Evolutionary conservation across 2,797 vertebrate species (phyloP), one percentile per base, ranked within the genome.

Genomic region (Chelmon rostratus): DNA sequence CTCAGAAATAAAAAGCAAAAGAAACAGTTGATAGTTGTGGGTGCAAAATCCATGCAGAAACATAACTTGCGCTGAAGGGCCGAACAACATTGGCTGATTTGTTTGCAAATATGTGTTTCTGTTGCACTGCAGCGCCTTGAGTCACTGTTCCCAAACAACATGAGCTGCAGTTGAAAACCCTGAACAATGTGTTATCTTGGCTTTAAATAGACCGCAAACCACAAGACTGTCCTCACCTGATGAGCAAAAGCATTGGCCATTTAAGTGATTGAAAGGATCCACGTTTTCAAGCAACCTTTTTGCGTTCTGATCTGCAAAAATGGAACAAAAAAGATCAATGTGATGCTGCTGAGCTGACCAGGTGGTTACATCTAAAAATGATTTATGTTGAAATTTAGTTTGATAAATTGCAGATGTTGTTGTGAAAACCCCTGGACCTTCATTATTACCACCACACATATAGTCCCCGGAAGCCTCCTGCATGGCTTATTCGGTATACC

Each of bases 361-460:
- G 38, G 23, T 68, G 25, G 35, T 23, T 23, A 18, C 12, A 62
- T 79, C 65, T 56, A 1, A 57, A 73, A 44, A 52, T 49, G 57
- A 82, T 75, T 81, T 57, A 79, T 79, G 57, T n/a, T 66, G 10
- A 71, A 66, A 58, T 81, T 69, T 73, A 76, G 38, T 77, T 65
- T 47, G 74, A 81, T 78, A 50, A 78, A 83, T 80, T 85, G 63
- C 64, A 71, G 25, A 62, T 61, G 63, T 53, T 40, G 59, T 31
- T 52, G 25, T 25, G 63, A 50, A 37, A 78, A 50, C 19, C n/a
- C 19, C 8, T 10, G 23, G 59, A 35, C 56, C 54, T 75, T 81
- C 59, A 63, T 80, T 77, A 80, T 6, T 46, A 50, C 63, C 52
- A 37, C 31, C n/a, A 16, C 44, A 73, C 63, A 77, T 58, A 78